These are phyloP conservation scores for Philopotamus ludificatus DNA, from an alignment of 1,140 invertebrate genomes.

Conservation along the genomic window DNA sequence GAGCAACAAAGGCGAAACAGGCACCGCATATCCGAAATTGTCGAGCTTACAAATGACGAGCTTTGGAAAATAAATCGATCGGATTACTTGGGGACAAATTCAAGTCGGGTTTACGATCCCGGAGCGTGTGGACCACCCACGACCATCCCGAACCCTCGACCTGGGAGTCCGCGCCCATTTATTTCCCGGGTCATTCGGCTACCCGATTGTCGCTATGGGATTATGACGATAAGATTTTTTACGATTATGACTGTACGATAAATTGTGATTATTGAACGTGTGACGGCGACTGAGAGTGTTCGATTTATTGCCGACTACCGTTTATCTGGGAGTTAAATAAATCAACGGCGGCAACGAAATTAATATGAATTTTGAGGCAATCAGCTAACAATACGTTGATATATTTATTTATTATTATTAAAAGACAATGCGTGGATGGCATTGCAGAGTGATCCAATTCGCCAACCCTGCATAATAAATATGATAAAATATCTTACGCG, in stretches of 20 bases:
- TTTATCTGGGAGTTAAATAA: no score
- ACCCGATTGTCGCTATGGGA: constrained; percentile 30
- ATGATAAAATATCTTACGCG: no score
- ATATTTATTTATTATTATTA: no score
- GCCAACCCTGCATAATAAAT: no score
- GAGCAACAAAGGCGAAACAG: no score
- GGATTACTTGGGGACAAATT: constrained; percentile 37
- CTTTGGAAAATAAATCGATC: constrained; percentile 36
- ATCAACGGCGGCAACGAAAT: no score
- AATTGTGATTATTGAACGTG: constrained; percentile 20
- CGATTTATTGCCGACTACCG: constrained; percentile 17
- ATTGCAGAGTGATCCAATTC: no score
- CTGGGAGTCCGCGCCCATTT: constrained; percentile 25
- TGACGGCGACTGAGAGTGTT: neutral
- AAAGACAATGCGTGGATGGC: no score
- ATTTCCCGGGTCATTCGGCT: constrained; percentile 24
- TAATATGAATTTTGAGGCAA: no score
- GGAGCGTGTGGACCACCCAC: constrained; percentile 22
- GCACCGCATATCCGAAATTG: neutral
- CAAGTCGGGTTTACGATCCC: constrained; percentile 18
- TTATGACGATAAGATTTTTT: constrained; percentile 25
- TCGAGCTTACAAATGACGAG: neutral
- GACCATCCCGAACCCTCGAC: constrained; percentile 15
- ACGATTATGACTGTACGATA: constrained; percentile 21
- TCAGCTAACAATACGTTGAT: no score